Evolutionary conservation across 2,113 vertebrate genomes (phyloP), one percentile per base, ranked within the genome.

Genomic region (Sturnira hondurensis): DNA sequence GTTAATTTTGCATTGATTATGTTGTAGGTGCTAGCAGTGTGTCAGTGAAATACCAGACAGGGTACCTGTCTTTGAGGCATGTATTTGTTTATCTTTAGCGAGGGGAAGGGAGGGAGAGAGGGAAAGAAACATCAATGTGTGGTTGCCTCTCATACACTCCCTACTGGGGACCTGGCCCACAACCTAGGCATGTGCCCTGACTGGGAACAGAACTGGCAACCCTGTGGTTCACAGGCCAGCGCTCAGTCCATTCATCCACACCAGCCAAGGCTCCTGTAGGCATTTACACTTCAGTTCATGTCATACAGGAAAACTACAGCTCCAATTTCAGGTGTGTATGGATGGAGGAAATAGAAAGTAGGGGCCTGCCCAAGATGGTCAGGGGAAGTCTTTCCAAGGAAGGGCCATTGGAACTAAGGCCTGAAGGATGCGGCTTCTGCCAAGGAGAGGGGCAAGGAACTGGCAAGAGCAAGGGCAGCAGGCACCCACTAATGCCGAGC

Each of bases 401-500:
- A 33, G 28, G 78, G 8, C 45, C 70, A 2, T 22, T 83, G 61
- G 63, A 54, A 5, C 71, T 67, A 12, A 93, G 91, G 31, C 87
- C 38, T 43, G 36, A 89, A 81, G 36, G 38, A 50, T n/a, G 43
- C 36, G 5, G 4, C 15, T 0, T 24, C 43, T 81, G 36, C 63
- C 10, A 22, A 13, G 67, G 65, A 68, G 56, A 20, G 26, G 28
- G 22, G 7, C 16, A 15, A 45, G 73, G 84, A 43, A 17, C 20
- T 19, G 38, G 65, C n/a, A 38, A 31, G 50, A 58, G 33, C 24
- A 3, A 33, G 68, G 47, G 77, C 7, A 77, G 24, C 2, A 3
- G 68, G 68, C 47, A 3, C 50, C 73, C 0, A 2, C 12, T 22
- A 3, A 4, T 4, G 14, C 56, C n/a, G 2, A 8, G 26, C 24